Evolutionary conservation across 2,113 vertebrate species (phyloP), one percentile per base, ranked within the genome.

Genomic region (Bubo bubo): DNA sequence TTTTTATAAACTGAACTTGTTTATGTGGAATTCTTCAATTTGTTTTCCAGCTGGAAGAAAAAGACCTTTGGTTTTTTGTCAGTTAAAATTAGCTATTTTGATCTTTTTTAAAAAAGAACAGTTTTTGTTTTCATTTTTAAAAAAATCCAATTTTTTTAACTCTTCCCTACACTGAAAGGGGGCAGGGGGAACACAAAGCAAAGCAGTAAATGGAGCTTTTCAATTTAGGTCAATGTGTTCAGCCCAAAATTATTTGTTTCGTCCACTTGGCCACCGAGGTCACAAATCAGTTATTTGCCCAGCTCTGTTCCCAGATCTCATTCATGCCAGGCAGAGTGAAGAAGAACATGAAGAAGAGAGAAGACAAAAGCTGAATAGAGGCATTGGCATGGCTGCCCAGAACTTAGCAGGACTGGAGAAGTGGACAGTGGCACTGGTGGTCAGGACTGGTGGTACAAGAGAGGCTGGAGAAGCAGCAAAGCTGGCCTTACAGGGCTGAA

Each of bases 11-110:
- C 18, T 3, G 10, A 71, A 62, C 12, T 45, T 52, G 9, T 67
- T 86, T 49, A 9, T 52, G 28, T 64, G 35, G n/a, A 79, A 90
- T 56, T 16, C 28, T 85, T 89, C n/a, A 4, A 27, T 28, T 80
- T 64, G 5, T 79, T 55, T 85, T 71, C 30, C 50, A 67, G 7
- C 9, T 62, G 22, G 28, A 72, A 91, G 20, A 79, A 91, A 86
- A 12, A 1, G 1, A 56, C 37, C 7, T 74, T 34, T 28, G 2
- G 0, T 4, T 24, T 82, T 82, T 55, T 37, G 28, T 35, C 21
- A 59, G 60, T 39, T 90, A 45, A 90, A 74, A 82, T 53, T 12
- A 92, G 10, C 8, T 92, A 12, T 41, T 71, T 58, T 35, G 12
- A 17, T 43, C 56, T 34, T 10, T 82, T 32, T 0, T 5, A 32